Percentiles rank a stretch among this genome's conserved stretches.
These are phyloP conservation scores for Cerastoderma edule DNA, from an alignment of 2,888 invertebrate genomes.

Conservation along the genomic window DNA sequence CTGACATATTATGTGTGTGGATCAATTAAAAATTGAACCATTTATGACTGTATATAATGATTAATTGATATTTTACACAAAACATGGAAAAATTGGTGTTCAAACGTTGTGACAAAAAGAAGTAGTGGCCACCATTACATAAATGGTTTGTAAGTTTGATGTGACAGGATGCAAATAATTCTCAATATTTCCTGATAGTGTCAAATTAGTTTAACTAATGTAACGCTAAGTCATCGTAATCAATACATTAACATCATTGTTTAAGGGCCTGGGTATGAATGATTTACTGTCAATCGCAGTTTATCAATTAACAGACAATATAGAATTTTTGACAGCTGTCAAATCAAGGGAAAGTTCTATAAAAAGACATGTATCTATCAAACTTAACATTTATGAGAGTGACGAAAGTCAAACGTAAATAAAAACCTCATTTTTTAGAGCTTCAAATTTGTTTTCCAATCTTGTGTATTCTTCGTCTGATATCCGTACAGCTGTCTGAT, in stretches of 20 bases:
- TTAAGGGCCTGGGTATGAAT: background rate
- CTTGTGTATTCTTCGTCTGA: slow-evolving; percentile 61
- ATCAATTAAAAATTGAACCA: no score
- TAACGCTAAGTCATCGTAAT: no score
- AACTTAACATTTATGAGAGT: background rate
- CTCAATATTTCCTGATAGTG: no score
- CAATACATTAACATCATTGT: background rate
- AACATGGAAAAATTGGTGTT: no score
- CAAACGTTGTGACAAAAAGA: no score
- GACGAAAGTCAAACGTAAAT: background rate
- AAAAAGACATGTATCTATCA: background rate
- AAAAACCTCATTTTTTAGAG: slow-evolving; percentile 68
- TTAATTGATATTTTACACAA: no score
- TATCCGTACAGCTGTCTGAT: slow-evolving; percentile 53
- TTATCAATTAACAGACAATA: background rate
- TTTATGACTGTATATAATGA: no score
- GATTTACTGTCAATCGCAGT: background rate
- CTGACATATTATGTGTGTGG: no score
- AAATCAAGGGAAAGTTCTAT: background rate
- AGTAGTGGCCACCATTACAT: no score
- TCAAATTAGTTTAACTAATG: no score
- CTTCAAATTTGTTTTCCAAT: slow-evolving; percentile 65
- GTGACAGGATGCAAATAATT: no score
- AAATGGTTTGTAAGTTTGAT: no score
- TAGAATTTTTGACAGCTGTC: slow-evolving; percentile 26